phyloP scores from a whole-genome alignment of 2,797 vertebrate genomes.

The Pseudomugil tenellus region DNA sequence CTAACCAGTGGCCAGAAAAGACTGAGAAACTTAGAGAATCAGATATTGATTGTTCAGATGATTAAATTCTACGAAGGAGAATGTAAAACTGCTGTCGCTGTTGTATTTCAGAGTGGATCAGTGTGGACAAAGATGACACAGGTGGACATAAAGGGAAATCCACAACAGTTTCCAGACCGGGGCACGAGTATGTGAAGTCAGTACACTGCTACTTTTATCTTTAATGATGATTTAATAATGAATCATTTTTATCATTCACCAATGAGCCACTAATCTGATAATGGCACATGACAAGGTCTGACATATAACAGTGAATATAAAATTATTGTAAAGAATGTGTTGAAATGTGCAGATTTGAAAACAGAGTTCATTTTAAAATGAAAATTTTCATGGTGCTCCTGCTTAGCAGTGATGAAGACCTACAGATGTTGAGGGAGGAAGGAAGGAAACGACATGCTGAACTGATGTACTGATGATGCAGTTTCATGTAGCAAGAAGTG shows the following conservation, averaged over 20 bases:
- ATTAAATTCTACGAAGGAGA: not conserved
- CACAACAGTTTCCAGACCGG: slow-evolving; percentile 76
- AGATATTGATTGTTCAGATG: not conserved
- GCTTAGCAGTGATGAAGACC: too few species aligned
- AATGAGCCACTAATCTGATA: not conserved
- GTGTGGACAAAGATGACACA: slow-evolving; percentile 92
- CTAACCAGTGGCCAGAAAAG: not conserved
- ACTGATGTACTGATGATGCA: too few species aligned
- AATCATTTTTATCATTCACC: not conserved
- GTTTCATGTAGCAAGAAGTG: not conserved
- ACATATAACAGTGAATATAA: not conserved
- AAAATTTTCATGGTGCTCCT: too few species aligned
- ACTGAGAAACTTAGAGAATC: not conserved
- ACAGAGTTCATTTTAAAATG: not conserved
- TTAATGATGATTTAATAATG: too few species aligned
- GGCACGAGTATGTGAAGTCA: slow-evolving; percentile 88
- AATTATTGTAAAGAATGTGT: not conserved
- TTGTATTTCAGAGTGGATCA: slow-evolving; percentile 92
- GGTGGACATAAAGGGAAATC: slow-evolving; percentile 88
- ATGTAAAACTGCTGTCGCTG: not conserved
- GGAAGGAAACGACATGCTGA: not conserved
- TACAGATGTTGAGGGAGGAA: not conserved
- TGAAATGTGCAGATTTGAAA: not conserved
- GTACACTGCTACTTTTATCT: slow-evolving; percentile 39
- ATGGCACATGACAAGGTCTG: not conserved